Conservation (phyloP, 2,888 invertebrate genomes). For the Xanthorhoe spadicearia region DNA sequence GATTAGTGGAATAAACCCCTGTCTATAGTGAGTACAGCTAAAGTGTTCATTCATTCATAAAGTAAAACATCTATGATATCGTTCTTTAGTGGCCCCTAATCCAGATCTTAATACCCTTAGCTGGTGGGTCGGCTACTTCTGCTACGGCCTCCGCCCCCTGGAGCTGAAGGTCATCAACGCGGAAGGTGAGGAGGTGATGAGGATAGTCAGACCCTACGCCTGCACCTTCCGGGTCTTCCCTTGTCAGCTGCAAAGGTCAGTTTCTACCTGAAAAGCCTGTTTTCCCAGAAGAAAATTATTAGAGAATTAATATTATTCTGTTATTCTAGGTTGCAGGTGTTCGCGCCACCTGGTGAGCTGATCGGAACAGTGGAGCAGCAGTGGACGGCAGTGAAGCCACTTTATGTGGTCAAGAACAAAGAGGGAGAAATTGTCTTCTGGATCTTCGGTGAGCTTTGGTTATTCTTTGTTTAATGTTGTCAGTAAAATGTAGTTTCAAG, state of each 20-base stretch:
- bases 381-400: slow-evolving; percentile 88
- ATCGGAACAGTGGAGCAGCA: slow-evolving; percentile 90
- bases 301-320: too few relatives aligned
- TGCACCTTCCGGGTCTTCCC: slow-evolving; percentile 92
- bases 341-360: slow-evolving; percentile 87
- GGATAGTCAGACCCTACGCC: slow-evolving; percentile 90
- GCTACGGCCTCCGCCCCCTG: slow-evolving; percentile 70
- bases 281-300: too few relatives aligned
- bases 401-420: slow-evolving; percentile 88
- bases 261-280: too few relatives aligned
- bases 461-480: too few relatives aligned
- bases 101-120: slow-evolving; percentile 44
- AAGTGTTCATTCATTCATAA: too few relatives aligned
- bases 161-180: slow-evolving; percentile 63
- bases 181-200: slow-evolving; percentile 86
- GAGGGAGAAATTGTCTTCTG: slow-evolving; percentile 88
- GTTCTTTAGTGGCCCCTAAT: too few relatives aligned
- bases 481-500: too few relatives aligned
- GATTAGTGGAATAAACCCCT: too few relatives aligned
- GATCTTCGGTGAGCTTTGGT: slow-evolving; percentile 86
- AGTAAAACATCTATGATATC: too few relatives aligned
- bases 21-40: too few relatives aligned
- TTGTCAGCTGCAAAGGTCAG: slow-evolving; percentile 88
- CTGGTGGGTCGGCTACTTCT: slow-evolving; percentile 77
- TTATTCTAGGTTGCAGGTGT: slow-evolving; percentile 74